Percentiles rank a stretch among this genome's conserved stretches.
phyloP scores from a whole-genome alignment of 2,888 invertebrate species.

The Drosophila differens region DNA sequence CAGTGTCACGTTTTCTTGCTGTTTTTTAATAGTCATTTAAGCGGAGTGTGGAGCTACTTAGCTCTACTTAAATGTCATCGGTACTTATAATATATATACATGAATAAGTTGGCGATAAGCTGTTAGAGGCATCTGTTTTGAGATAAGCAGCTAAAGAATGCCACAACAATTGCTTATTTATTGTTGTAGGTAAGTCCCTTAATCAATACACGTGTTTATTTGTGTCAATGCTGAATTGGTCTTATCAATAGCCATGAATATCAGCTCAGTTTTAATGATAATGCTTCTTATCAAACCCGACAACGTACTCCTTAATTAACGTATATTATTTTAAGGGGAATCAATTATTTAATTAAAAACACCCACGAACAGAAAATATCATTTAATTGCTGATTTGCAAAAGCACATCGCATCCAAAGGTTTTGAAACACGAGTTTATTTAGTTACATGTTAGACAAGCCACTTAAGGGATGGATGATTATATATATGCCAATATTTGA shows the following conservation, averaged over 20 bases:
- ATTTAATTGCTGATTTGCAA: neutral
- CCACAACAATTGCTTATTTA: neutral
- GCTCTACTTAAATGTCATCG: slow-evolving; percentile 1
- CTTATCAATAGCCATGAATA: slow-evolving; percentile 41
- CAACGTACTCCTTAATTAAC: neutral
- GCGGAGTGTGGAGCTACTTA: slow-evolving; percentile 12
- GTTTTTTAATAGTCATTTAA: neutral
- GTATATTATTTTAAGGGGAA: neutral
- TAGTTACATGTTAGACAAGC: no score
- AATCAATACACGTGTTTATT: slow-evolving; percentile 1
- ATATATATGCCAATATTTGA: neutral
- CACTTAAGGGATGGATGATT: neutral
- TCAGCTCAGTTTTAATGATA: neutral
- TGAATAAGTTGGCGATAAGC: neutral
- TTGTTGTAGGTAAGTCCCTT: neutral
- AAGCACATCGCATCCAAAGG: neutral
- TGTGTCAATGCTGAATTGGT: slow-evolving; percentile 23
- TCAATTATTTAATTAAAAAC: neutral
- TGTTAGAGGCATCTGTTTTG: neutral
- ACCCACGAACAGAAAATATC: neutral
- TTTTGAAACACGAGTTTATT: neutral
- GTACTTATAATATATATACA: neutral
- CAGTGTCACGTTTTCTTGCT: slow-evolving; percentile 5
- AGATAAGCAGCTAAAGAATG: neutral
- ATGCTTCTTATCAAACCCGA: neutral